phyloP scores from a whole-genome alignment of 2,888 invertebrate species.

The Tethea ocularis region DNA sequence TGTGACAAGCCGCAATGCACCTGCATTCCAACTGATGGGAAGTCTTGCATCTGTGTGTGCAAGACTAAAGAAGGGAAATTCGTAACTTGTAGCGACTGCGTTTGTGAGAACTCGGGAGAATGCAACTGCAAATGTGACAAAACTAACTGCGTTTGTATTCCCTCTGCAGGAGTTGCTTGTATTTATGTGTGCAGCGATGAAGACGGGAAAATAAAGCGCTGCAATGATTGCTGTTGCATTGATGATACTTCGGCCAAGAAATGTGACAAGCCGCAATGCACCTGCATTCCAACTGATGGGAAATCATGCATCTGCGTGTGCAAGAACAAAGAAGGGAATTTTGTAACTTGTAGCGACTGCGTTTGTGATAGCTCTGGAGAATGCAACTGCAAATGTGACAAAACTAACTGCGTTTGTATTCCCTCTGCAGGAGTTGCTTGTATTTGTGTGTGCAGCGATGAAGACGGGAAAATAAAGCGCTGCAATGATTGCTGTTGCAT shows the following conservation, averaged over 20 bases:
- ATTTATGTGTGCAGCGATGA: slow-evolving; percentile 34
- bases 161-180: slow-evolving; percentile 34
- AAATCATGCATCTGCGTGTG: slow-evolving; percentile 38
- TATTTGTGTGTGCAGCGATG: slow-evolving; percentile 32
- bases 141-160: slow-evolving; percentile 41
- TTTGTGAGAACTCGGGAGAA: slow-evolving; percentile 25
- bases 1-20: slow-evolving; percentile 30
- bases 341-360: slow-evolving; percentile 39
- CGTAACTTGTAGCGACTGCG: slow-evolving; percentile 39
- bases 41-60: slow-evolving; percentile 37
- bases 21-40: slow-evolving; percentile 32
- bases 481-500: slow-evolving; percentile 18
- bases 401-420: slow-evolving; percentile 42
- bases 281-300: slow-evolving; percentile 31
- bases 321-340: slow-evolving; percentile 28
- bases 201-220: slow-evolving; percentile 25
- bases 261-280: slow-evolving; percentile 18
- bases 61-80: slow-evolving; percentile 29
- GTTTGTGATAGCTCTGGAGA: slow-evolving; percentile 26
- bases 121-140: slow-evolving; percentile 33
- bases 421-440: slow-evolving; percentile 35
- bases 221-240: slow-evolving; percentile 15
- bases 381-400: slow-evolving; percentile 31
- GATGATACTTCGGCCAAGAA: no score
- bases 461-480: slow-evolving; percentile 25